Percentiles rank a stretch among this genome's conserved stretches.
Evolutionary conservation across 2,797 vertebrate species (phyloP).

Genomic region (Falco berigora): DNA sequence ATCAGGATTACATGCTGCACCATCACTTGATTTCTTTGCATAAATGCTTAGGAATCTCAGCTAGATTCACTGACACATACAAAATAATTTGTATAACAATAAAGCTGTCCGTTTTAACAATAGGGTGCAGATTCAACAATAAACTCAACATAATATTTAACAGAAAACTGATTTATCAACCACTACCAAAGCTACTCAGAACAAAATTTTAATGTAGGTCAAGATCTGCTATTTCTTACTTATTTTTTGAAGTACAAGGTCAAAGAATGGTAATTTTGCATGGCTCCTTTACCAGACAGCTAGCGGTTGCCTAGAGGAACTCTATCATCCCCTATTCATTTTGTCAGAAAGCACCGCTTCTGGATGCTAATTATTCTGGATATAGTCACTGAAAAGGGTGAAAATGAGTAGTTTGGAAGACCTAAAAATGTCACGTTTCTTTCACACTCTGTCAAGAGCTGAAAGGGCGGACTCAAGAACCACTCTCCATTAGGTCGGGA

Average conservation of each 20-base stretch:
- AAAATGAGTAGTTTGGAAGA: neutral
- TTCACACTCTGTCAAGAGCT: neutral
- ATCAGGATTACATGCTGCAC: neutral
- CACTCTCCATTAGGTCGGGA: neutral
- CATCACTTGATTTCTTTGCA: neutral
- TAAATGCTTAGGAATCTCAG: neutral
- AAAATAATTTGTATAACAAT: neutral
- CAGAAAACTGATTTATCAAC: neutral
- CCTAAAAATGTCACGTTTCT: neutral
- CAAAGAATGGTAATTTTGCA: neutral
- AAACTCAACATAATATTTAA: neutral
- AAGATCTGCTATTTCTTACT: neutral
- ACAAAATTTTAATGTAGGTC: neutral
- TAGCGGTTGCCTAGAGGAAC: neutral
- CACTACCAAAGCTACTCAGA: neutral
- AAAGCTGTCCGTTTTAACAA: neutral
- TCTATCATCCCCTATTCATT: neutral
- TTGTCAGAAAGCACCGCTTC: neutral
- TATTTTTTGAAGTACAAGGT: neutral
- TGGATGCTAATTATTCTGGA: neutral
- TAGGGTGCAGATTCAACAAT: neutral
- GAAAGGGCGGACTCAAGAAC: neutral
- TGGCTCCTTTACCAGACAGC: neutral
- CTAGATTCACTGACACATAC: neutral
- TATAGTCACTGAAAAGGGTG: neutral